Evolutionary conservation across 2,888 invertebrate species (phyloP), one percentile per base, ranked within the genome.

Genomic region (Sphinx pinastri): DNA sequence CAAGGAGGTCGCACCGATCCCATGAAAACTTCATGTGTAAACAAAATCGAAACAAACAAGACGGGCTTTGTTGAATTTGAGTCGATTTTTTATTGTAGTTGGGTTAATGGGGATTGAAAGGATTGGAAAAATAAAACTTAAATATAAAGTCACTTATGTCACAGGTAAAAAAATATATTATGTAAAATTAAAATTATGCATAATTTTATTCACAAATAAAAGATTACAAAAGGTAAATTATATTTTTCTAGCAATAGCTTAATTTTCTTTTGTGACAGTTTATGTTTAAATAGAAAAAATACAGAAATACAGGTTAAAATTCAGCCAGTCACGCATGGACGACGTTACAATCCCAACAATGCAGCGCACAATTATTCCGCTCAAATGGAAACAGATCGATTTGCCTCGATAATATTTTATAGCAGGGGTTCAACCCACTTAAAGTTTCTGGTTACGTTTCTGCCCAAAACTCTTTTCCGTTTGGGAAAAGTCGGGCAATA

Each of bases 401-500:
- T 63, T 60, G 59, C 70, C 58, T 45, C 67, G 49, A 63, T 60
- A 60, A 60, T 63, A 63, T 63, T 63, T 63, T 47, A 63, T 47
- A 63, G 63, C 47, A 63, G 47, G 63, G 58, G 63, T 47, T 63
- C 63, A 47, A 63, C 63, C 63, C 63, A 63, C 63, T 63, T 63
- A 63, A 63, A 68, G 19, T 68, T 51, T 45, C 67, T 58, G 70
- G 49, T 38, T 67, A 16, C 63, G 66, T 47, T 51, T 14, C 70
- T 68, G 68, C 59, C 71, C 19, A 74, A 81, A 85, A 85, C 85
- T 87, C 84, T 86, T 86, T 81, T 79, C 49, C 55, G 68, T 57
- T 72, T 76, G 80, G 82, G 85, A 79, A 86, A 89, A 89, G 85
- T 91, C 88, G 76, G 81, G 84, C 83, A 88, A 90, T 92, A 92